Evolutionary conservation across 2,797 vertebrate species (phyloP), one percentile per base, ranked within the genome.

Genomic region (Carapus acus): DNA sequence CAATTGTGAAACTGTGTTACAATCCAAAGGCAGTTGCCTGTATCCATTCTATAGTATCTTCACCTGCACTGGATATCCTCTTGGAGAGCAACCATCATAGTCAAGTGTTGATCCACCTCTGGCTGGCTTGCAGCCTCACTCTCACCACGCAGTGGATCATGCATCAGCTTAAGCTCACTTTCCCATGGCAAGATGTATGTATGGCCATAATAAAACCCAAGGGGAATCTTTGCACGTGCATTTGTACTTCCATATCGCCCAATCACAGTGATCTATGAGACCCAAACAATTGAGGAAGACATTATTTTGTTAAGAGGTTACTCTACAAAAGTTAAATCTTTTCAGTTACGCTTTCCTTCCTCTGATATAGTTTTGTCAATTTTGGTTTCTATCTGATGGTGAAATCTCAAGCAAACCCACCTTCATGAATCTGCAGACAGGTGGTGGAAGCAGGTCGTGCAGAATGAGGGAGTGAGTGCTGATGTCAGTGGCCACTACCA

Each of bases 381-480:
- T 27, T 9, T 27, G 9, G 4, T 4, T 15, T 4, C 34, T 15
- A 3, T 36, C 34, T 36, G 34, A 3, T 36, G 14, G n/a, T n/a
- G 6, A 34, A 12, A n/a, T 8, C 31, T 75, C 59, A 31, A 62
- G 6, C 58, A 46, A 3, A 38, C 83, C 24, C 83, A 99, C 96
- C 94, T 99, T 99, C 94, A 99, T 98, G 80, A 99, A 99, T 60
- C 96, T 89, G 90, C 95, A 99, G 68, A 98, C 94, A 1, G 96
- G 95, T 3, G 96, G 94, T 0, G 96, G 96, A 68, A 98, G 85
- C 76, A 99, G 85, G 81, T 99, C 96, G 42, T 99, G 96, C 49
- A 99, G 88, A 77, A 99, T 97, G 29, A 99, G 89, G 0, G 96
- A 98, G 81, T 99, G 96, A 3, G 95, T 98, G 83, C 95, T 98